Base-by-base conservation (phyloP, 1,140 invertebrate species). In the Arion vulgaris region DNA sequence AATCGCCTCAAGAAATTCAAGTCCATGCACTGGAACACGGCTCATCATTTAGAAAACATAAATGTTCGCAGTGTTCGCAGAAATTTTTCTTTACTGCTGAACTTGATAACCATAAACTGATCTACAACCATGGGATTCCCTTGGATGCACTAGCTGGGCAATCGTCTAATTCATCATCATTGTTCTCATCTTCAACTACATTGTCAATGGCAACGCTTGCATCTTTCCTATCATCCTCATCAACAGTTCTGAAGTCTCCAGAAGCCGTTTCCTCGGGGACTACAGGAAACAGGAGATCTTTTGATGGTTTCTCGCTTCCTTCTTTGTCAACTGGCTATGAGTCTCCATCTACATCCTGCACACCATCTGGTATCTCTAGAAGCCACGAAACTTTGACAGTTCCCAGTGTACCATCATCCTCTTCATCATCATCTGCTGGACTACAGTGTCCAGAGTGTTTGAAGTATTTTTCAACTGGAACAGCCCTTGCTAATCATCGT, bases 61-160 rank as follows among this genome's bases (percentile, higher is more conserved):
- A 96, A 88, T 98, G 97, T 89, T 94, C 93, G 5, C 92, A 95
- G 34, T 98, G 97, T 87, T 95, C 94, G 15, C 93, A 96, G 75
- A 96, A 95, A 85, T 98, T 98, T 92, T 98, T 97, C 93, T 98
- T 98, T 92, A 94, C 96, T 71, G 95, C 96, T 0, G 97, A 98
- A 91, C 91, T 98, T 0, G 96, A 98, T 85, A 97, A 98, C 89
- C 97, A 98, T 90, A 93, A 93, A 19, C 94, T 94, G 76, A 92
- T 93, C 23, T 95, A 95, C 77, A 84, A 82, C 57, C 80, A 80
- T 41, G 80, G 38, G 28, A 74, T n/a, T 32, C 69, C 28, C 45
- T 51, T 32, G 32, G 62, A 26, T 15, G 28, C 49, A 32, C 7
- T 66, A 68, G 81, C 69, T 38, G 0, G 34, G 45, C 53, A 28